Evolutionary conservation across 2,797 vertebrate species (phyloP), one percentile per base, ranked within the genome.

Genomic region (Anguilla megastoma): DNA sequence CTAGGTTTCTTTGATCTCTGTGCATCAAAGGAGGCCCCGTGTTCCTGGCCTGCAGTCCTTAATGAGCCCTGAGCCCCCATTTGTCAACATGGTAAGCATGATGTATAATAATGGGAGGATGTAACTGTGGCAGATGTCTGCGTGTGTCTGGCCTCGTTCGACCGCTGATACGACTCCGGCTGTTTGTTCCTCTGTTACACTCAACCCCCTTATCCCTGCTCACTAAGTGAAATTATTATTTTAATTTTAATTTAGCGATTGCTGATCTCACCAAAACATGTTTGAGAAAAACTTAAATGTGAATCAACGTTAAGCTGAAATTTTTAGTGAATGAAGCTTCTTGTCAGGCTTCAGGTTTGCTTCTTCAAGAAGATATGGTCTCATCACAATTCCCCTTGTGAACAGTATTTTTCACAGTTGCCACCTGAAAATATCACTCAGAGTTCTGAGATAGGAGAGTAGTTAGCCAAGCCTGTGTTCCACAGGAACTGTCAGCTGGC

Each of bases 401-500:
- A 56, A 56, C 54, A 56, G 12, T 18, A 74, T 80, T 87, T 58
- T 80, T 52, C 36, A 63, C 3, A 14, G 12, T 56, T 14, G 36
- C 58, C 80, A 30, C 60, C 41, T 80, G 2, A 6, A 80, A 18
- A 80, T 4, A 18, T 27, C 6, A 66, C n/a, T 66, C n/a, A n/a
- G 50, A 52, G 63, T 24, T 9, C 63, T 14, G 63, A 24, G 63
- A 66, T 12, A 66, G 54, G 63, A 66, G 74, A 41, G 50, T 33
- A 45, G 74, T 21, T 18, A 27, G 52, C 54, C 54, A 30, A 56
- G 54, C 27, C 56, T 45, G 24, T 50, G 45, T 14, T 84, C 56
- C 24, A 60, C 21, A 7, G 21, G 36, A 52, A 60, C 85, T 30
- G 48, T 66, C 27, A 89, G 88, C 87, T 69, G 33, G 87, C 66